Evolutionary conservation across 2,113 vertebrate species (phyloP), one percentile per base, ranked within the genome.

Genomic region (Gadus macrocephalus): DNA sequence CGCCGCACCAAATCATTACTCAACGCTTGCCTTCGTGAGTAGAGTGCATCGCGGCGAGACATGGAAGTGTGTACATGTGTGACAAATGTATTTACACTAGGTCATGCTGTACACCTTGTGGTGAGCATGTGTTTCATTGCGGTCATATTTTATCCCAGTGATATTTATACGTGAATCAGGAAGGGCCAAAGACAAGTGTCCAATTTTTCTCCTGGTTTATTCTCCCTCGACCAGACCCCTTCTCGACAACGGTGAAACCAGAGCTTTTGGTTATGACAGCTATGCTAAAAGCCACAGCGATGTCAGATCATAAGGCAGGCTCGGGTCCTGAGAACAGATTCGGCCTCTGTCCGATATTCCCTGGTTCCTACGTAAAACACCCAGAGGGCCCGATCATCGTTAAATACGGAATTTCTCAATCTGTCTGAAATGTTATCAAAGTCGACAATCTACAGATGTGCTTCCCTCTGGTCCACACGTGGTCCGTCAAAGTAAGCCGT

Each of bases 211-310:
- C 6, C 6, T 7, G 31, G 31, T 35, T 35, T 35, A 35, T 35
- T 35, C 31, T 35, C 31, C 6, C 4, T 35, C 31, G 25, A 25
- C 31, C 4, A 35, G 31, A 35, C 31, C 31, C 31, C 31, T 35
- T 35, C n/a, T 58, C 15, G 16, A 58, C 55, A 58, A 58, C 38
- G 14, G 22, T 66, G 16, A 82, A 74, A 75, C 42, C 19, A 15
- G 28, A 71, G 20, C 17, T 66, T 25, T 35, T 59, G 35, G 62
- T 68, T 53, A 74, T 1, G 1, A 17, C 71, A 22, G 11, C 35
- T 22, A 35, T 15, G 12, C 15, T 63, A 55, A 55, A 59, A 28
- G 25, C 28, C 1, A 2, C 67, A 66, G 69, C 59, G 28, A 17
- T 72, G 60, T 67, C 53, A 58, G 65, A 63, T 69, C 35, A 53